Percentiles rank a stretch among this genome's conserved stretches.
Conservation (phyloP, 2,797 vertebrate genomes). For the Halcyon chelicuti region DNA sequence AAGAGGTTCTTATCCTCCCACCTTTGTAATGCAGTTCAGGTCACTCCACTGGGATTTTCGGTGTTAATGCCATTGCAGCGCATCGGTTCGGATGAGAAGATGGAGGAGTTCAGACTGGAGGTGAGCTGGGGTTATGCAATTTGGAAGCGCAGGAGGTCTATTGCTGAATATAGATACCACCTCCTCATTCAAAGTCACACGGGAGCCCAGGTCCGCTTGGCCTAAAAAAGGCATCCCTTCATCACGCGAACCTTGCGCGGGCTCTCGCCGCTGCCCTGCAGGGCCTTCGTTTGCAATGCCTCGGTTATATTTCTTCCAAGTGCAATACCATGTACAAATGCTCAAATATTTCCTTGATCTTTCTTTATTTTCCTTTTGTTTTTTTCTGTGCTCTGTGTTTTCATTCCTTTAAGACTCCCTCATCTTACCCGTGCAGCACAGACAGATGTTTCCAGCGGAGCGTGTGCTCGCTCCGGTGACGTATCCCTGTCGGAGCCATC, state of each 20-base stretch:
- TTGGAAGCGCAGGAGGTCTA: not conserved
- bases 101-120: not conserved
- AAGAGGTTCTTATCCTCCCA: slow-evolving; percentile 17
- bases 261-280: not conserved
- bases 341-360: not conserved
- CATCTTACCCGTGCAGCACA: not conserved
- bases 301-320: not conserved
- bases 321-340: not conserved
- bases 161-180: not conserved
- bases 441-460: not conserved
- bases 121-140: not conserved
- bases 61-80: not conserved
- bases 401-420: not conserved
- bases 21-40: slow-evolving; percentile 30
- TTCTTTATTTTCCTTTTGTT: not conserved
- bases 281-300: not conserved
- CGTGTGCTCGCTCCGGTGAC: not conserved
- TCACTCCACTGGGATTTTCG: not conserved
- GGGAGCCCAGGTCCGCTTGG: not conserved
- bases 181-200: not conserved
- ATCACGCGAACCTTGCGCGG: rapidly evolving
- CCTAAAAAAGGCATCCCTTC: not conserved
- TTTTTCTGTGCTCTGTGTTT: not conserved
- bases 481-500: not conserved
- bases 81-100: not conserved